These are phyloP conservation scores for Prionailurus bengalensis DNA, from an alignment of 2,113 vertebrate genomes.

Conservation along the genomic window DNA sequence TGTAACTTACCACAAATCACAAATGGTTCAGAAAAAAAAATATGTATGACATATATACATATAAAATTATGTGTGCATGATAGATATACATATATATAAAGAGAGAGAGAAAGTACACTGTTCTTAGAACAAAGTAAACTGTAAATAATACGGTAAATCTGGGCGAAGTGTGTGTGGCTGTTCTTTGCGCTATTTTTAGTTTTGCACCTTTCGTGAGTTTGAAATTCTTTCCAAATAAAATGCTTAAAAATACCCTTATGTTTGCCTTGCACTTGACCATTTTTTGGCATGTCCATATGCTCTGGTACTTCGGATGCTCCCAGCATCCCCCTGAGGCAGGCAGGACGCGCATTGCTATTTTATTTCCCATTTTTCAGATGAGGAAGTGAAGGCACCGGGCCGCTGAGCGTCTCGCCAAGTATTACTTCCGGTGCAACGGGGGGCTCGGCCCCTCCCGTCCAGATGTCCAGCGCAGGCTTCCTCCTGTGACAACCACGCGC, in stretches of 20 bases:
- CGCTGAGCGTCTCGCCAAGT: not conserved
- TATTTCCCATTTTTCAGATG: not conserved
- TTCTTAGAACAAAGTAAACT: not conserved
- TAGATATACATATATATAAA: not conserved
- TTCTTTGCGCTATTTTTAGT: not conserved
- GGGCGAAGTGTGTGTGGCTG: not conserved
- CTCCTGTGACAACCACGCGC: accelerated
- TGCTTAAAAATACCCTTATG: not conserved
- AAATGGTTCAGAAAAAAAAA: not conserved
- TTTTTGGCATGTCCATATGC: not conserved
- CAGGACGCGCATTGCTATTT: not conserved
- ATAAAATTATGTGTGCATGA: not conserved
- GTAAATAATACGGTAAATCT: not conserved
- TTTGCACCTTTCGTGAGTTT: not conserved
- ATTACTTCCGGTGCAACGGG: not conserved
- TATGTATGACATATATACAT: not conserved
- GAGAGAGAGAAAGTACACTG: not conserved
- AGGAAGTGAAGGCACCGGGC: not conserved
- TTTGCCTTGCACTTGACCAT: not conserved
- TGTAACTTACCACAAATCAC: not conserved
- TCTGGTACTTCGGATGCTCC: not conserved
- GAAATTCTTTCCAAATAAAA: conserved; percentile 26
- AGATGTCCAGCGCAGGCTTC: not conserved
- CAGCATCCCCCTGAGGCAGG: not conserved
- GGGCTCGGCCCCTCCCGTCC: not conserved